Conservation (phyloP, 2,797 vertebrate genomes). For the Carapus acus region DNA sequence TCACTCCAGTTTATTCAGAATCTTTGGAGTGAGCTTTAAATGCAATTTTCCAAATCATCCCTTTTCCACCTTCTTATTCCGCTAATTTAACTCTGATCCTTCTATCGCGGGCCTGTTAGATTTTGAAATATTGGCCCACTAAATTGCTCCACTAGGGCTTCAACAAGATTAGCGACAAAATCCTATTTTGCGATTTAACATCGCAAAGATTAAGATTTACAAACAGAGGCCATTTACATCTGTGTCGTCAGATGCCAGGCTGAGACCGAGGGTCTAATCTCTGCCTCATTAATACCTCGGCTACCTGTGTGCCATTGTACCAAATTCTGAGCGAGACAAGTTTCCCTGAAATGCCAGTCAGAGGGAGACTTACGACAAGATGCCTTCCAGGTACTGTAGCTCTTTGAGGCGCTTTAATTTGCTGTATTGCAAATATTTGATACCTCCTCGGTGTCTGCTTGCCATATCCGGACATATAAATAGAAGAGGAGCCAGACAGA, state of each 20-base stretch:
- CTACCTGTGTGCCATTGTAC: conserved; percentile 17
- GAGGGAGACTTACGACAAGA: conserved; percentile 53
- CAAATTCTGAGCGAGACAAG: conserved; percentile 17
- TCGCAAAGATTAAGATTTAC: conserved; percentile 59
- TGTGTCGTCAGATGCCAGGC: conserved; percentile 27
- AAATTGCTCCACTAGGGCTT: conserved; percentile 51
- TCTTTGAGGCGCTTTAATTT: conserved; percentile 67
- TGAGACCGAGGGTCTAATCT: conserved; percentile 28
- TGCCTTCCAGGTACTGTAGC: conserved; percentile 66
- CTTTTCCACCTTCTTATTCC: conserved; percentile 33
- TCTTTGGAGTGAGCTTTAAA: no score
- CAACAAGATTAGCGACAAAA: conserved; percentile 56
- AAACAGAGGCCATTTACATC: conserved; percentile 52
- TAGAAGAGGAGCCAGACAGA: conserved; percentile 69
- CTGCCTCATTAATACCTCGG: conserved; percentile 25
- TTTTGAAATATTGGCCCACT: conserved; percentile 48
- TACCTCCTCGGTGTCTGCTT: conserved; percentile 71
- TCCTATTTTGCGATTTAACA: conserved; percentile 58
- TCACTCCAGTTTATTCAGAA: no score
- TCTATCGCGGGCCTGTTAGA: conserved; percentile 34
- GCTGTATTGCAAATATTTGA: conserved; percentile 73
- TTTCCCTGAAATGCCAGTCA: conserved; percentile 49
- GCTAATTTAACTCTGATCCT: conserved; percentile 14
- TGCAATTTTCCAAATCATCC: conserved; percentile 24
- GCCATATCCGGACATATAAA: conserved; percentile 74